phyloP scores from a whole-genome alignment of 2,888 invertebrate species.

The Lucinisca nassula region DNA sequence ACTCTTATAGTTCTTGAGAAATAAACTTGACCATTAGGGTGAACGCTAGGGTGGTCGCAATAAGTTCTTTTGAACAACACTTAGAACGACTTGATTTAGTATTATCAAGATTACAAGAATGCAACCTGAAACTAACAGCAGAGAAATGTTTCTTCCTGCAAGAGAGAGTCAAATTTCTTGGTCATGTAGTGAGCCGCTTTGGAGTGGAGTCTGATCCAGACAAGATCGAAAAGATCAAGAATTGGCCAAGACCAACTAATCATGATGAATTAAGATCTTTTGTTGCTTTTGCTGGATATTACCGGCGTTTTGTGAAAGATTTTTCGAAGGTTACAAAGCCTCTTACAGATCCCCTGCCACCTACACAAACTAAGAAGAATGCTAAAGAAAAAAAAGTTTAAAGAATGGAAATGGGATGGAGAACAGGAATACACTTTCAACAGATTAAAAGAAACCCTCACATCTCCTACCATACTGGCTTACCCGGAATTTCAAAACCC shows the following conservation, averaged over 20 bases:
- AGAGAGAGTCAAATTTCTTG: conserved; percentile 56
- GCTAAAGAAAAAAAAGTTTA: background rate
- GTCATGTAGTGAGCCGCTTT: conserved; percentile 28
- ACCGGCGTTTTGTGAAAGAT: conserved; percentile 4
- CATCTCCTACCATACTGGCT: conserved; percentile 12
- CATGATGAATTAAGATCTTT: conserved; percentile 6
- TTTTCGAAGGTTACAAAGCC: background rate
- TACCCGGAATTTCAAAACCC: conserved; percentile 35
- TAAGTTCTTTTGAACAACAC: conserved; percentile 56
- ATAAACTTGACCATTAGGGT: too few species aligned
- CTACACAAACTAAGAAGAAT: too few species aligned
- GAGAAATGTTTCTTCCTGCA: conserved; percentile 45
- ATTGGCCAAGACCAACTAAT: conserved; percentile 12
- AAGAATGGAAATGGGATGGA: too few species aligned
- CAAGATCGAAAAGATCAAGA: conserved; percentile 4
- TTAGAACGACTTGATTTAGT: conserved; percentile 45
- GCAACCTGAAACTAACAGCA: conserved; percentile 48
- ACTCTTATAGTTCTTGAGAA: too few species aligned
- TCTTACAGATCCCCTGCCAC: background rate
- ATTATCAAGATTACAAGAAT: conserved; percentile 33
- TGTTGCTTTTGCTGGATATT: conserved; percentile 18
- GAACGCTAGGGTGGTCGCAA: too few species aligned
- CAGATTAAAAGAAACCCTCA: background rate
- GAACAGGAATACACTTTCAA: background rate
- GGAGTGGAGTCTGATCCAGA: conserved; percentile 18